Evolutionary conservation across 2,888 invertebrate species (phyloP).

Genomic region (Stramonita haemastoma): DNA sequence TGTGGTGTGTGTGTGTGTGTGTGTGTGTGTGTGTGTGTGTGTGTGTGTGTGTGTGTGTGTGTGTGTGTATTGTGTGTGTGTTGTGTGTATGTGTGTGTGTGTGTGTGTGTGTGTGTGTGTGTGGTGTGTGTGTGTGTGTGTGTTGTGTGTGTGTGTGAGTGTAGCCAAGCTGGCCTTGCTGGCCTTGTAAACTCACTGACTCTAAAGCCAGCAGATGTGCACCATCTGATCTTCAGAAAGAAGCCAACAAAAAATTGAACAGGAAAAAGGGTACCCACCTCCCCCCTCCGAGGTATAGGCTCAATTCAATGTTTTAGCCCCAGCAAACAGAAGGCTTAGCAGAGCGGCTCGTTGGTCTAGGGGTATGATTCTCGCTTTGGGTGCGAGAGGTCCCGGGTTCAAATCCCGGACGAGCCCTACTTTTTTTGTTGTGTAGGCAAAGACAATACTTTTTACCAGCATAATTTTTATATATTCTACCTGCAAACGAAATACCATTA

Average conservation of each 20-base stretch:
- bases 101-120: no score
- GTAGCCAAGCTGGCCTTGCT: background rate
- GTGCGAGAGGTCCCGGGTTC: slow-evolving; percentile 1
- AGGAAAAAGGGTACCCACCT: background rate
- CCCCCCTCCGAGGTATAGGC: background rate
- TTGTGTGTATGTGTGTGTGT: no score
- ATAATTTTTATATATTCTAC: no score
- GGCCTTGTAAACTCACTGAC: background rate
- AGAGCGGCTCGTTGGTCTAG: background rate
- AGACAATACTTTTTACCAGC: background rate
- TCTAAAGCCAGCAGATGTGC: background rate
- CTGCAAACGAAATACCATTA: no score
- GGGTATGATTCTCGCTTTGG: background rate
- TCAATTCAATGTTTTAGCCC: background rate
- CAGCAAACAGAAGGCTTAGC: background rate
- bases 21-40: background rate
- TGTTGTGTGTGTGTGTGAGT: no score
- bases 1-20: slow-evolving; percentile 3
- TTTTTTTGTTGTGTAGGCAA: background rate
- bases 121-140: no score
- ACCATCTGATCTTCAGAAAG: background rate
- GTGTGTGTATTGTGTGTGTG: no score
- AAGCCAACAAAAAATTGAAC: background rate
- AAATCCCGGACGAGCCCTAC: background rate
- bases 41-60: background rate